These are phyloP conservation scores for Dromius quadrimaculatus DNA, from an alignment of 2,888 invertebrate species.

Conservation along the genomic window DNA sequence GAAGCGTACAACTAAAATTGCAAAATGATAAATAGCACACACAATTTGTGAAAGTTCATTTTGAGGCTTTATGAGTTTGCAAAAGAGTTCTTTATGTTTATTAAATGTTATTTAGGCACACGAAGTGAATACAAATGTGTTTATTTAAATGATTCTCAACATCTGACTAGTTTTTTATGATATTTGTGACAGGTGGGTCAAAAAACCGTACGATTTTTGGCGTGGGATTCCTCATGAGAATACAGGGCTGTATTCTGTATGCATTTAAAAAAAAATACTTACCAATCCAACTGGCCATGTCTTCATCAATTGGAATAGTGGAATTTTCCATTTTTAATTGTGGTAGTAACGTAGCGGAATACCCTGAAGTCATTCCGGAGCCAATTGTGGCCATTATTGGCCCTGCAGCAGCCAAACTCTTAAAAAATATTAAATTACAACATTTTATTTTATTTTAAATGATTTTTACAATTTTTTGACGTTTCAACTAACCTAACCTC, in stretches of 20 bases:
- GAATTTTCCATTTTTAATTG: conserved; percentile 68
- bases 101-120: neutral
- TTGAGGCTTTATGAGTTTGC: neutral
- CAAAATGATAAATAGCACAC: conserved; percentile 28
- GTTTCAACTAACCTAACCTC: too few relatives aligned
- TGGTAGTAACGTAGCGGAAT: conserved; percentile 74
- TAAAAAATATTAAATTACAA: conserved; percentile 56
- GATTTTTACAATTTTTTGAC: too few relatives aligned
- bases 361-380: conserved; percentile 74
- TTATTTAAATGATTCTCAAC: conserved; percentile 11
- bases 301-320: conserved; percentile 66
- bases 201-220: conserved; percentile 22
- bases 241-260: neutral
- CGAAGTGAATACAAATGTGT: neutral
- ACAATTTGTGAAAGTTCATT: conserved; percentile 20
- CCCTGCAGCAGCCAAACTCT: conserved; percentile 71
- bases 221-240: neutral
- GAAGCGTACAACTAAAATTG: conserved; percentile 12
- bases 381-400: conserved; percentile 71
- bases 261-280: conserved; percentile 48
- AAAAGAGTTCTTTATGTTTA: neutral
- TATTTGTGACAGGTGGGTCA: conserved; percentile 1
- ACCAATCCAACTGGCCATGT: conserved; percentile 75
- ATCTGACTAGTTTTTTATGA: conserved; percentile 7
- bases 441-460: neutral